phyloP scores from a whole-genome alignment of 2,888 invertebrate genomes.

The Leptogaster cylindrica region DNA sequence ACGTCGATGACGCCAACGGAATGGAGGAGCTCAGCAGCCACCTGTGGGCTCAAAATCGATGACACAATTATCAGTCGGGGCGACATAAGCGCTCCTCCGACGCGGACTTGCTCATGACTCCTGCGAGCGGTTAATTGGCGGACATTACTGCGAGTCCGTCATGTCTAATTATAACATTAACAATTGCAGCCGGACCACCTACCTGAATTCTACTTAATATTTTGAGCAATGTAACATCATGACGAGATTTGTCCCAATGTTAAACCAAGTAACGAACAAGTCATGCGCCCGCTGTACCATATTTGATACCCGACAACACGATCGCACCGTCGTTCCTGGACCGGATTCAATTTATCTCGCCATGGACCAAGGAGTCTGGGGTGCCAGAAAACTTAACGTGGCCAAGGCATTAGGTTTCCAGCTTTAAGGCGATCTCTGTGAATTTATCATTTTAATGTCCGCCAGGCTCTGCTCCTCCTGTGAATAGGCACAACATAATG shows the following conservation, averaged over 20 bases:
- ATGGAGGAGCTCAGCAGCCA: neutral
- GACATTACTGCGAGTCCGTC: conserved; percentile 22
- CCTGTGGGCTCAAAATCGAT: conserved; percentile 21
- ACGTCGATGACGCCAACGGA: too few relatives aligned
- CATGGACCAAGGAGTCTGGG: neutral
- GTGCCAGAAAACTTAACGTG: conserved; percentile 25
- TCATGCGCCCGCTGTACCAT: conserved; percentile 16
- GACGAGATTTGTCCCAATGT: conserved; percentile 39
- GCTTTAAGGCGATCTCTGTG: conserved; percentile 22
- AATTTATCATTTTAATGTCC: conserved; percentile 38
- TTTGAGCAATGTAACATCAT: conserved; percentile 33
- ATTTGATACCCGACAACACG: conserved; percentile 36
- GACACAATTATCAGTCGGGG: neutral
- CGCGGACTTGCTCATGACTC: neutral
- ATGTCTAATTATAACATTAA: conserved; percentile 41
- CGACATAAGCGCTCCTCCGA: neutral
- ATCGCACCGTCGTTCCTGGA: conserved; percentile 25
- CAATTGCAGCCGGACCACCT: conserved; percentile 27
- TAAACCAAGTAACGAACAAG: conserved; percentile 36
- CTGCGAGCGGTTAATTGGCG: conserved; percentile 26
- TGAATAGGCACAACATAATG: conserved; percentile 50
- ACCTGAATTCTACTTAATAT: conserved; percentile 26
- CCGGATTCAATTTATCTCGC: conserved; percentile 28
- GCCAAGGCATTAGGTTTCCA: conserved; percentile 30
- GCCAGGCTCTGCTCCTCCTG: conserved; percentile 1